Conservation (phyloP, 1,140 invertebrate species). For the Heliothis virescens region DNA sequence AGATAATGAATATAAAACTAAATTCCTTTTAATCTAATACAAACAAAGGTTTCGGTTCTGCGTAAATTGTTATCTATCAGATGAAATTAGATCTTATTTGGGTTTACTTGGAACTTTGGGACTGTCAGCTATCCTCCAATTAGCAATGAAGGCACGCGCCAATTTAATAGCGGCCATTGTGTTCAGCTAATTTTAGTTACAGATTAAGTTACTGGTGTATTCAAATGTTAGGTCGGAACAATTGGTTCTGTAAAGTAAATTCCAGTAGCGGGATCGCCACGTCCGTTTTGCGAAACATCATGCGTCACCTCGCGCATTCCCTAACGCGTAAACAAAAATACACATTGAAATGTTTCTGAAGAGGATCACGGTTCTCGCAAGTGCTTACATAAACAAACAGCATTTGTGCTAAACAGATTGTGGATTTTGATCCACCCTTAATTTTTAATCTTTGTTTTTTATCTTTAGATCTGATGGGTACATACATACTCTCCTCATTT, state of each 20-base stretch:
- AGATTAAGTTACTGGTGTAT: conserved; percentile 18
- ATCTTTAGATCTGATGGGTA: too few species aligned
- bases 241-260: conserved; percentile 24
- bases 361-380: conserved; percentile 32
- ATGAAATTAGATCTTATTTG: background rate
- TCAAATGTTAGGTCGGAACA: conserved; percentile 10
- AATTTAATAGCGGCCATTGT: conserved; percentile 7
- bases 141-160: conserved; percentile 1
- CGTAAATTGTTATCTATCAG: background rate
- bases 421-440: background rate
- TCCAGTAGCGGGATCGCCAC: conserved; percentile 11
- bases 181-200: conserved; percentile 4
- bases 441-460: background rate
- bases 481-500: background rate
- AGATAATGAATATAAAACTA: background rate
- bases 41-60: background rate
- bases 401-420: background rate
- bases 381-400: conserved; percentile 44
- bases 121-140: conserved; percentile 9
- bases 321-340: conserved; percentile 71
- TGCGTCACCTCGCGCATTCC: conserved; percentile 68
- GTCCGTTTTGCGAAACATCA: conserved; percentile 65
- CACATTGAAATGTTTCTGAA: conserved; percentile 50
- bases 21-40: background rate
- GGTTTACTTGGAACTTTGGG: background rate